A percentile compares a stretch with the other conserved stretches of the same genome.
Conservation (phyloP, 2,888 invertebrate species). For the Matsumyia berberina region DNA sequence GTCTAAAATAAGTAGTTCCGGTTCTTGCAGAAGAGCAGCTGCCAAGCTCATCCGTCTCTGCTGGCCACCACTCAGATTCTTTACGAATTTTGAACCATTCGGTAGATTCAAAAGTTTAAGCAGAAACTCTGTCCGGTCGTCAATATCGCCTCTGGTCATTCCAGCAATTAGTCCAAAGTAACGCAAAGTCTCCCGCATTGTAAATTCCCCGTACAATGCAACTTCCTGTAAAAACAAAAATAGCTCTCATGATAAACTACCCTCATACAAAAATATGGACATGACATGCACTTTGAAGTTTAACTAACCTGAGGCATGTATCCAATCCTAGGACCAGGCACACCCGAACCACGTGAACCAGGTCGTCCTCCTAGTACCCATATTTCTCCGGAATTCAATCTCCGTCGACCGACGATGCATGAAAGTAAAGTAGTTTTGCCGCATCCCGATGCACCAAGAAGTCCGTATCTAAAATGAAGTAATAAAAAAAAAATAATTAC, state of each 20-base stretch:
- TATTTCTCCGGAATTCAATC: conserved; percentile 92
- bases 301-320: conserved; percentile 93
- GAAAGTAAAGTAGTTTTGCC: conserved; percentile 95
- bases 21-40: conserved; percentile 94
- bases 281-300: conserved; percentile 15
- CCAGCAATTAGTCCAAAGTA: conserved; percentile 94
- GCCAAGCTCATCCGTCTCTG: conserved; percentile 95
- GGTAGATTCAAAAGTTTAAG: conserved; percentile 87
- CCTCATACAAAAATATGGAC: conserved; percentile 4
- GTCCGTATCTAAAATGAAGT: conserved; percentile 89
- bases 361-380: conserved; percentile 94
- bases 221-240: conserved; percentile 86
- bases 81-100: conserved; percentile 87
- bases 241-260: conserved; percentile 19
- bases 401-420: conserved; percentile 92
- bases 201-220: conserved; percentile 91
- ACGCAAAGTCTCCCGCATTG: conserved; percentile 91
- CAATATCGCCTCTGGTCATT: conserved; percentile 88
- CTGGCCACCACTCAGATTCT: conserved; percentile 94
- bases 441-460: conserved; percentile 95
- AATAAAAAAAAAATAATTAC: background rate
- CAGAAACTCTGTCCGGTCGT: conserved; percentile 90
- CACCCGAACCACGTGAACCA: conserved; percentile 92
- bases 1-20: conserved; percentile 94
- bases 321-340: conserved; percentile 95